phyloP scores from a whole-genome alignment of 2,797 vertebrate species.

The Gallinago stenura region DNA sequence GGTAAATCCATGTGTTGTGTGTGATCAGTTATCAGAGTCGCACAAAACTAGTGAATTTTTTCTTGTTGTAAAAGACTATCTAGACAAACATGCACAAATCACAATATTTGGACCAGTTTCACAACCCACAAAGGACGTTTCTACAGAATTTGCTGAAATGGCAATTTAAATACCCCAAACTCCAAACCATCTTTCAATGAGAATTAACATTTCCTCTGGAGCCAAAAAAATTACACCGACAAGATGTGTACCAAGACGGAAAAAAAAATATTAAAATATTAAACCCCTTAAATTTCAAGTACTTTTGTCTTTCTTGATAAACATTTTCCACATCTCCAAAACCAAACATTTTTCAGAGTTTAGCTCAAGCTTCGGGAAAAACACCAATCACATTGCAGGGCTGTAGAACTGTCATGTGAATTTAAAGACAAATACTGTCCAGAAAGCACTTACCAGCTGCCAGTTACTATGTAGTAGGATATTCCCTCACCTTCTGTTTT shows the following conservation, averaged over 20 bases:
- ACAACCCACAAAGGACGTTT: background rate
- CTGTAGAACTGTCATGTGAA: background rate
- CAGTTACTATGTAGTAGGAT: background rate
- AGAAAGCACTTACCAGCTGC: conserved; percentile 13
- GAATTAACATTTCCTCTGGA: background rate
- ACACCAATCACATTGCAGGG: fast-evolving
- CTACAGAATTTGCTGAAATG: background rate
- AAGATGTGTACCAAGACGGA: background rate
- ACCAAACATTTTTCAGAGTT: background rate
- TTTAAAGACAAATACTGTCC: conserved; percentile 41
- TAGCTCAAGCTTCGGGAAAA: background rate
- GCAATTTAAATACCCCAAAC: background rate
- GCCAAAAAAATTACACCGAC: background rate
- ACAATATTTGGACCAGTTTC: background rate
- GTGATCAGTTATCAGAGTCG: background rate
- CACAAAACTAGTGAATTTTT: background rate
- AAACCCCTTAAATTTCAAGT: background rate
- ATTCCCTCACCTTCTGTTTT: conserved; percentile 50
- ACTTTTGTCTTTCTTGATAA: background rate
- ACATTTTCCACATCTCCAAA: background rate
- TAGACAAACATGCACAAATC: background rate
- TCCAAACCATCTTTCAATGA: background rate
- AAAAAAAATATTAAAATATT: background rate
- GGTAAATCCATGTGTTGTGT: background rate
- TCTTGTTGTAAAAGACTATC: background rate